phyloP scores from a whole-genome alignment of 2,113 vertebrate species.

The Tragulus kanchil region DNA sequence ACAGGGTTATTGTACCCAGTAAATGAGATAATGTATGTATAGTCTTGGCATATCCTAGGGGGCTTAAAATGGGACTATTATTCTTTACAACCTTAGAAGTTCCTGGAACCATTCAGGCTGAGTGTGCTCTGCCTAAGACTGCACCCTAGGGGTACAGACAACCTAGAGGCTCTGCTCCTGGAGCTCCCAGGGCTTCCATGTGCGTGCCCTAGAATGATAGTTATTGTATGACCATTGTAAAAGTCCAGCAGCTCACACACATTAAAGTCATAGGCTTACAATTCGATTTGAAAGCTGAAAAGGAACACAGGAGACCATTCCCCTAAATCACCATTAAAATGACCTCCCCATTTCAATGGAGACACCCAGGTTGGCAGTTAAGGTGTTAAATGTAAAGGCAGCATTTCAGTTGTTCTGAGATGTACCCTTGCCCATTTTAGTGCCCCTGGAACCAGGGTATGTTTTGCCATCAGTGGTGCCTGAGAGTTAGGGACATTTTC shows the following conservation, averaged over 20 bases:
- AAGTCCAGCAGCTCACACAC: not conserved
- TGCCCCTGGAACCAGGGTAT: not conserved
- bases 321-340: slow-evolving; percentile 13
- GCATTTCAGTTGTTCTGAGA: not conserved
- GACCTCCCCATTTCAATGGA: not conserved
- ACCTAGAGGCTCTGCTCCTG: not conserved
- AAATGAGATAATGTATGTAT: not conserved
- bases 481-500: not conserved
- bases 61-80: not conserved
- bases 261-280: not conserved
- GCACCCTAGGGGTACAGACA: not conserved
- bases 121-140: not conserved
- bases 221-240: not conserved
- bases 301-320: not conserved
- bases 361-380: not conserved
- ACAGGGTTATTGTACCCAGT: not conserved
- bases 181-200: not conserved
- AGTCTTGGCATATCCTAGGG: not conserved
- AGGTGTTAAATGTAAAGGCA: not conserved
- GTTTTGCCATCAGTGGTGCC: not conserved
- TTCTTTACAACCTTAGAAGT: not conserved
- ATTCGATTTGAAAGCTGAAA: not conserved
- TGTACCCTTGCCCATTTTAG: not conserved
- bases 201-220: not conserved
- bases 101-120: not conserved